Conservation (phyloP, 2,888 invertebrate species). For the Andrena bucephala region DNA sequence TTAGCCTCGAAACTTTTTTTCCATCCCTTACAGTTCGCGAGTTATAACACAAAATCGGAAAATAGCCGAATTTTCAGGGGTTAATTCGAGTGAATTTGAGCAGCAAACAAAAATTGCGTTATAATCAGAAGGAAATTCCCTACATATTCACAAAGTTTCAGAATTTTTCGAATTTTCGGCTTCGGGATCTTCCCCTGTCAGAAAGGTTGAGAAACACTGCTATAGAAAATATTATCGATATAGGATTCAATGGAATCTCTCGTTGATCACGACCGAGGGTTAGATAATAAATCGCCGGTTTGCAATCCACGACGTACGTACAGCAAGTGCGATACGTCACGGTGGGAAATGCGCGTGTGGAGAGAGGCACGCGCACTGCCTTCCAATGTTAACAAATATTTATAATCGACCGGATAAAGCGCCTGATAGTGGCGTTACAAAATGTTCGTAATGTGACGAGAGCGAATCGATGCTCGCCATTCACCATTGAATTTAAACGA, state of each 20-base stretch:
- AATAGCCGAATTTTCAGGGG: too few relatives aligned
- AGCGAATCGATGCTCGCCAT: neutral
- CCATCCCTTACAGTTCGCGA: too few relatives aligned
- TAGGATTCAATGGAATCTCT: neutral
- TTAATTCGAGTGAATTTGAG: too few relatives aligned
- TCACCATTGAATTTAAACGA: neutral
- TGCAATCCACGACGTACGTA: neutral
- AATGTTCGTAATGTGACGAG: neutral
- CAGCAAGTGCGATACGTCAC: constrained; percentile 1
- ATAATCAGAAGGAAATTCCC: too few relatives aligned
- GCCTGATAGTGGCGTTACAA: neutral
- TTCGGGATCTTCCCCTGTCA: too few relatives aligned
- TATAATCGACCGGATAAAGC: neutral
- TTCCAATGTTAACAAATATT: constrained; percentile 1
- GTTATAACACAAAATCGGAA: too few relatives aligned
- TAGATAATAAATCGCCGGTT: neutral
- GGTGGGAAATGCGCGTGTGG: neutral
- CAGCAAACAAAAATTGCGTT: too few relatives aligned
- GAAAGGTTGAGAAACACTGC: too few relatives aligned
- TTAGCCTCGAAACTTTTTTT: too few relatives aligned
- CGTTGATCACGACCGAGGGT: neutral
- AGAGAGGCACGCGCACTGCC: neutral
- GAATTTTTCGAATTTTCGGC: too few relatives aligned
- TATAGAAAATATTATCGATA: too few relatives aligned
- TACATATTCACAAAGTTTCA: too few relatives aligned